These are phyloP conservation scores for Ailurus styani DNA, from an alignment of 2,113 vertebrate genomes.

Conservation along the genomic window DNA sequence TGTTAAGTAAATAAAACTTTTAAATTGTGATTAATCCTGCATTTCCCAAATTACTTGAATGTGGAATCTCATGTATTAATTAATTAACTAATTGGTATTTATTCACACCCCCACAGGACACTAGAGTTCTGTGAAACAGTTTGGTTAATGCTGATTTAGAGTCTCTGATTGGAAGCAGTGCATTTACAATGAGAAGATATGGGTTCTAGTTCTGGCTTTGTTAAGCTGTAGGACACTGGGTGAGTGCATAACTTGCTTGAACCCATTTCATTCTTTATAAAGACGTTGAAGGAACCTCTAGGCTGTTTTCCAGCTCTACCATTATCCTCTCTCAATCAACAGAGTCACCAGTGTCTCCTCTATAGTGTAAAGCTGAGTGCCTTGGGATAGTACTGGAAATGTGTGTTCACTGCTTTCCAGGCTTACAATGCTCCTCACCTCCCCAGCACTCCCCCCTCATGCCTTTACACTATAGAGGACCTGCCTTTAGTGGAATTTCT, in stretches of 20 bases:
- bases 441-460: no score
- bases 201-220: background rate
- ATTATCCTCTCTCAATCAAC: background rate
- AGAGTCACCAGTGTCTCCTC: background rate
- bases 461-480: background rate
- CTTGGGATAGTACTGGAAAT: background rate
- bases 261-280: background rate
- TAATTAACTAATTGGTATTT: background rate
- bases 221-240: background rate
- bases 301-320: background rate
- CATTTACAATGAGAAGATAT: background rate
- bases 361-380: background rate
- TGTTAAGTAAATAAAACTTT: background rate
- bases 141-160: background rate
- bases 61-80: background rate
- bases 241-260: background rate
- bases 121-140: background rate
- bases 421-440: fast-evolving
- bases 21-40: background rate
- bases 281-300: background rate
- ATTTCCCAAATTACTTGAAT: background rate
- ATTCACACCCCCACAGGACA: background rate
- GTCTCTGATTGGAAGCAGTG: background rate
- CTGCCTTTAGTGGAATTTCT: background rate
- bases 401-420: background rate